Base-by-base conservation (phyloP, 2,113 vertebrate species). In the Empidonax traillii region DNA sequence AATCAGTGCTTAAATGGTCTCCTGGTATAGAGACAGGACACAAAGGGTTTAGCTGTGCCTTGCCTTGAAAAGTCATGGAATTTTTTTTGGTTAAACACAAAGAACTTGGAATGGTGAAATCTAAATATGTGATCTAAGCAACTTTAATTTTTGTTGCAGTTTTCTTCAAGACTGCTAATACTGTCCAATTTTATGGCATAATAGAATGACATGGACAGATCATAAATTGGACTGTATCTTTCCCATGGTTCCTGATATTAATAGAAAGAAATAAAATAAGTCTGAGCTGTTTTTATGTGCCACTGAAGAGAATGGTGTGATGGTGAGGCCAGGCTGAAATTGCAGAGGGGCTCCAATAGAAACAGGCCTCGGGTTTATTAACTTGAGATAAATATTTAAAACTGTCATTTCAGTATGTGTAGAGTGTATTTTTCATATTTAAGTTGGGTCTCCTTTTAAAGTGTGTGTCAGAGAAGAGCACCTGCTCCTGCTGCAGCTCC, bases 401-500 rank as follows among this genome's bases (percentile, higher is more conserved):
- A 59, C 47, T 14, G 55, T 66, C 47, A 5, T 87, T 91, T 56
- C 47, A 12, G 10, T 33, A 55, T 11, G 55, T 55, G 56, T 72
- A 28, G 65, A 7, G 72, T 8, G 16, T 21, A 20, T 44, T 77
- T 71, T 56, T 63, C 49, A 12, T 17, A 3, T 63, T 65, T 17
- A 20, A 16, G 43, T 63, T 89, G 80, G 80, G 30, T 87, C 89
- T 96, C 85, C 67, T 87, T 89, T 92, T 53, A 4, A 61, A 90
- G 37, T 2, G 16, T 76, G 55, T 86, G 46, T 53, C 20, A 19
- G 59, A 24, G 13, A 30, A 86, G 82, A 95, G 87, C 84, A 80
- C 83, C 79, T 96, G 92, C 87, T 91, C 8, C 65, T 94, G 85
- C 79, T 91, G 93, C 61, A 30, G 61, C 5, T 41, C 61, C 27